Percentiles rank a stretch among this genome's conserved stretches.
phyloP scores from a whole-genome alignment of 2,113 vertebrate genomes.

The Phrynosoma platyrhinos region DNA sequence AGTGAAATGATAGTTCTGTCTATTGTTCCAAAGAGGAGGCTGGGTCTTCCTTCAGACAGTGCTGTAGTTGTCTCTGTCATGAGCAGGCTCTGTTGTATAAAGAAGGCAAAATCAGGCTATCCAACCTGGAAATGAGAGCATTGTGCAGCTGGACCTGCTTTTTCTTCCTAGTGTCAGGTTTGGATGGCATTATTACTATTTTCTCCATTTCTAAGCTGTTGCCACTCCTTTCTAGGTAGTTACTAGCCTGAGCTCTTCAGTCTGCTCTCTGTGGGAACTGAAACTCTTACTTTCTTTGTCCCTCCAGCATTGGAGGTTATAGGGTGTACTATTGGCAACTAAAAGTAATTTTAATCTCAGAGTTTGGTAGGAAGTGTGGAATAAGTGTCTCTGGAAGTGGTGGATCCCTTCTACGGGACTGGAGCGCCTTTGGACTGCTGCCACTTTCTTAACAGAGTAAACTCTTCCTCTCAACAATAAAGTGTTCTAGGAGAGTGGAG shows the following conservation, averaged over 20 bases:
- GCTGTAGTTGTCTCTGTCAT: neutral
- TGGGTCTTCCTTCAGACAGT: constrained; percentile 7
- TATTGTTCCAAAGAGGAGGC: constrained; percentile 3
- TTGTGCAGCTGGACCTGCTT: constrained; percentile 24
- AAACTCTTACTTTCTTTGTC: neutral
- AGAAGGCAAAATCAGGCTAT: neutral
- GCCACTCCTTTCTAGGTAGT: constrained; percentile 5
- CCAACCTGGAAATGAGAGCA: neutral
- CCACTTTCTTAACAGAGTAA: constrained; percentile 8
- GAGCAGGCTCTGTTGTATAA: neutral
- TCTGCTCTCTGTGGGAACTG: neutral
- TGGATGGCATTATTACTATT: neutral
- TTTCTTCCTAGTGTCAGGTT: neutral
- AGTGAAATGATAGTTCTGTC: neutral
- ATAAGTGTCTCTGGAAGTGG: neutral
- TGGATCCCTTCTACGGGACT: neutral
- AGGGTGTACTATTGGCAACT: neutral
- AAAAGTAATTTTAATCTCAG: neutral
- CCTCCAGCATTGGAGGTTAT: neutral
- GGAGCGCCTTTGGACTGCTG: neutral
- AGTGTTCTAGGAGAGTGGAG: neutral
- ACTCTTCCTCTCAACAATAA: neutral
- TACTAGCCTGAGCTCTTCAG: neutral
- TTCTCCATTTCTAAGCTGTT: neutral
- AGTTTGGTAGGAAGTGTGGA: neutral